phyloP scores from a whole-genome alignment of 2,113 vertebrate species.

The Connochaetes taurinus region DNA sequence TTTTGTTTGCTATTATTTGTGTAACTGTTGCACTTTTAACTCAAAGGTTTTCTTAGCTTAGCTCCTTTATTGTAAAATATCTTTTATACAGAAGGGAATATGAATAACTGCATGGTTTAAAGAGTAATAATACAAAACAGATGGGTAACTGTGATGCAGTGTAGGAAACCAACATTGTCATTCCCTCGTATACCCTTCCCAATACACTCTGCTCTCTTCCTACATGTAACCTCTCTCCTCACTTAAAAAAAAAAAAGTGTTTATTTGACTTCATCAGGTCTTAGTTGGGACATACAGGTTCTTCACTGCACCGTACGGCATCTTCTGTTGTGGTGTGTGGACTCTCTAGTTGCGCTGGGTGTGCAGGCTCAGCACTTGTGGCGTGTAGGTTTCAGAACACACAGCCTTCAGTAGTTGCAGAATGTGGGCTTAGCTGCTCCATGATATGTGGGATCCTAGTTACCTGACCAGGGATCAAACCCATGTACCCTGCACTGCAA shows the following conservation, averaged over 20 bases:
- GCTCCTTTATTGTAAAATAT: not conserved
- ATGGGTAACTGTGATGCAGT: not conserved
- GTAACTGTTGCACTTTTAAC: not conserved
- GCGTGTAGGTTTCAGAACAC: not conserved
- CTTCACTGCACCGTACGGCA: not conserved
- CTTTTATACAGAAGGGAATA: not conserved
- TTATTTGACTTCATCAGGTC: not conserved
- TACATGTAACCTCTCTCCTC: not conserved
- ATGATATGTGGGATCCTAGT: not conserved
- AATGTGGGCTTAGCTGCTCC: not conserved
- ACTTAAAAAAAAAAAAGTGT: not conserved
- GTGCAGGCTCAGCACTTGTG: not conserved
- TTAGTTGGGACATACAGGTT: not conserved
- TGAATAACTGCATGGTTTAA: not conserved
- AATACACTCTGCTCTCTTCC: not conserved
- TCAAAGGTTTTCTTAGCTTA: not conserved
- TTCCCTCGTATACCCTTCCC: no score
- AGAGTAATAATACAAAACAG: not conserved
- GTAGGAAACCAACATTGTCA: not conserved
- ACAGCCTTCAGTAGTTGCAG: not conserved
- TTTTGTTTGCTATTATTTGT: not conserved
- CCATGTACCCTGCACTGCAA: not conserved
- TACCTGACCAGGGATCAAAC: not conserved
- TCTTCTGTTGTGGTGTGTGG: not conserved
- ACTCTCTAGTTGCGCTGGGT: not conserved